Evolutionary conservation across 2,888 invertebrate species (phyloP).

Genomic region (Nomada ruficornis): DNA sequence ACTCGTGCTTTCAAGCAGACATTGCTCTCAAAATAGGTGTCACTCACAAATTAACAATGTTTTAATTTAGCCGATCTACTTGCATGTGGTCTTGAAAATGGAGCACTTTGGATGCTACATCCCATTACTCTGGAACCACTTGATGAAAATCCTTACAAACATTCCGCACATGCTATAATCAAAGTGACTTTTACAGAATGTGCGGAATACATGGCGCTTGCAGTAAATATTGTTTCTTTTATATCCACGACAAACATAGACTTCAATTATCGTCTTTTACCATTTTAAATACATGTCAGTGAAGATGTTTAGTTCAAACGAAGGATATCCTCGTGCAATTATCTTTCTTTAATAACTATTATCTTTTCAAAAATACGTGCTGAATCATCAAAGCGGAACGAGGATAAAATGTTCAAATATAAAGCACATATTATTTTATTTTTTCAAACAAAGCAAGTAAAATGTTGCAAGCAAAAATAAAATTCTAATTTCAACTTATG

Average conservation of each 20-base stretch:
- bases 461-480: background rate
- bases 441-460: background rate
- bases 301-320: too few relatives aligned
- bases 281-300: background rate
- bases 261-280: background rate
- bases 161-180: slow-evolving; percentile 84
- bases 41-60: background rate
- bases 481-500: background rate
- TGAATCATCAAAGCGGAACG: background rate
- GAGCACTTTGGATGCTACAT: slow-evolving; percentile 87
- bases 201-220: slow-evolving; percentile 86
- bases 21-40: too few relatives aligned
- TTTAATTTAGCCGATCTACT: slow-evolving; percentile 76
- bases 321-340: too few relatives aligned
- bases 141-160: slow-evolving; percentile 84
- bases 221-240: slow-evolving; percentile 82
- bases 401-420: too few relatives aligned
- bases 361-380: background rate
- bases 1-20: too few relatives aligned
- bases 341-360: background rate
- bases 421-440: background rate
- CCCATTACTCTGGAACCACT: slow-evolving; percentile 86
- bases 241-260: background rate
- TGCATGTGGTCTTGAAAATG: slow-evolving; percentile 87
- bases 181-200: slow-evolving; percentile 86